These are phyloP conservation scores for Neogobius melanostomus DNA, from an alignment of 2,113 vertebrate species.

Conservation along the genomic window DNA sequence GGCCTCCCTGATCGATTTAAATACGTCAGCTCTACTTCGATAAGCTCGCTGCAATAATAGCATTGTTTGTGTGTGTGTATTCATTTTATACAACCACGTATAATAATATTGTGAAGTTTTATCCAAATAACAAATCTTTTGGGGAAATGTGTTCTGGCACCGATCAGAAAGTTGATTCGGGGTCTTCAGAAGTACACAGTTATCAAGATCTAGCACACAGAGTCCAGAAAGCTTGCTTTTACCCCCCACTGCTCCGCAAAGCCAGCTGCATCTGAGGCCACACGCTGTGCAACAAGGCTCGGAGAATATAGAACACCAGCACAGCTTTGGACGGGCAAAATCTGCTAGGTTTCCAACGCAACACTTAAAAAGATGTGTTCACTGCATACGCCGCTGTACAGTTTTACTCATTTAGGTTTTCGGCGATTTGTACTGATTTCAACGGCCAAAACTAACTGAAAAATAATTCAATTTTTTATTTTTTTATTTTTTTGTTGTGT, in stretches of 20 bases:
- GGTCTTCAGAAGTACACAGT: background rate
- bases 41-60: too few relatives aligned
- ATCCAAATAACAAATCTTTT: too few relatives aligned
- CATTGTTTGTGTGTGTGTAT: too few relatives aligned
- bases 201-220: background rate
- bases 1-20: too few relatives aligned
- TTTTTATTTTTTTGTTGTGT: too few relatives aligned
- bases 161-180: background rate
- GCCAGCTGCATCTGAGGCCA: constrained; percentile 29
- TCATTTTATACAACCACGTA: too few relatives aligned
- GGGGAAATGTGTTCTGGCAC: background rate
- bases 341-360: background rate
- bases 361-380: background rate
- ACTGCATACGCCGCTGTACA: background rate
- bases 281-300: constrained; percentile 1
- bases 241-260: background rate
- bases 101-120: too few relatives aligned
- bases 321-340: background rate
- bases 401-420: background rate
- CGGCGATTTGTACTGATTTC: too few relatives aligned
- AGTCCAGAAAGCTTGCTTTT: constrained; percentile 1
- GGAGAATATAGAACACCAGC: background rate
- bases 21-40: too few relatives aligned
- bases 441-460: too few relatives aligned
- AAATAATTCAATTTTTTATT: too few relatives aligned